Percentiles rank a stretch among this genome's conserved stretches.
Evolutionary conservation across 1,140 invertebrate species (phyloP).

Genomic region (Tribolium castaneum): DNA sequence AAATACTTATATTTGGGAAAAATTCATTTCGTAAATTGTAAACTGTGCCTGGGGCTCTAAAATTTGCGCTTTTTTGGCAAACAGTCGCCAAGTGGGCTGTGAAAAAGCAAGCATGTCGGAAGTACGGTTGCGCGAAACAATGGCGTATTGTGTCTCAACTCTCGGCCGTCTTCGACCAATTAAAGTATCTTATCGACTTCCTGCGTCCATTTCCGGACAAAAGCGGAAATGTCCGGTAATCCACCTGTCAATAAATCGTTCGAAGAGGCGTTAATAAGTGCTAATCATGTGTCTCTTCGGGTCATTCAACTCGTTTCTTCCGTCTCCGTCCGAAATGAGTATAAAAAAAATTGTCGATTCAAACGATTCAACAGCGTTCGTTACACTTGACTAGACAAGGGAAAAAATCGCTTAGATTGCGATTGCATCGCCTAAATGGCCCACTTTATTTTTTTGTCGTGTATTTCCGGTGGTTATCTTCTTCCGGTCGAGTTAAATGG

Average conservation of each 20-base stretch:
- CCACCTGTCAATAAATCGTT: neutral
- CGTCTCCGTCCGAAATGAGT: neutral
- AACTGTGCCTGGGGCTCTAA: too few species aligned
- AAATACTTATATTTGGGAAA: too few species aligned
- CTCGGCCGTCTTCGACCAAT: neutral
- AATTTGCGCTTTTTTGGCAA: too few species aligned
- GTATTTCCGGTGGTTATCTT: neutral
- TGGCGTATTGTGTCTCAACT: conserved; percentile 2
- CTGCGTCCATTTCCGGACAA: neutral
- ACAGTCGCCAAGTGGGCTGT: neutral
- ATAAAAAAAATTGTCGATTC: neutral
- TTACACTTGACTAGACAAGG: neutral
- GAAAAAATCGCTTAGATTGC: neutral
- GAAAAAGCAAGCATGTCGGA: neutral
- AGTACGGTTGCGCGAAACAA: conserved; percentile 14
- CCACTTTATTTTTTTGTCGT: neutral
- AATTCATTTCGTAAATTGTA: too few species aligned
- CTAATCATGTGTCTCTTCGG: neutral
- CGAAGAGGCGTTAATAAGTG: neutral
- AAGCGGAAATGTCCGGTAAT: neutral
- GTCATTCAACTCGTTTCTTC: conserved; percentile 24
- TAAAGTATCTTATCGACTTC: conserved; percentile 27
- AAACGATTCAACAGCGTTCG: neutral
- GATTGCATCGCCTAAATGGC: neutral
- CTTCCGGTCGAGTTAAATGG: neutral